Evolutionary conservation across 2,888 invertebrate species (phyloP), one percentile per base, ranked within the genome.

Genomic region (Meloe dianella): DNA sequence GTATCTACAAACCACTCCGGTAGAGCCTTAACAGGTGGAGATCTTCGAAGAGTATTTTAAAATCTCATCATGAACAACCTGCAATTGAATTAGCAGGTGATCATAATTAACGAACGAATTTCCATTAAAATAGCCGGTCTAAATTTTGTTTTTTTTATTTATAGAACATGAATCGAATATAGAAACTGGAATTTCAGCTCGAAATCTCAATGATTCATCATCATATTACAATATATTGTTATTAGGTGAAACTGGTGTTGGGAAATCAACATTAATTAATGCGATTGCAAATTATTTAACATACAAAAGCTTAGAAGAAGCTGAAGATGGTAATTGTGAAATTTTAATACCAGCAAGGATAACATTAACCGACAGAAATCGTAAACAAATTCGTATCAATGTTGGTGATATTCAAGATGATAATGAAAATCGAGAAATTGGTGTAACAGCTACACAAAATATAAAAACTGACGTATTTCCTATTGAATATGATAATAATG

Each of bases 221-320:
- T n/a, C n/a, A n/a, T n/a, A n/a, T n/a, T n/a, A n/a, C 7, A 79
- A 79, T 59, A 77, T 79, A 35, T 68, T 79, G n/a, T 64, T 79
- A 8, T 58, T 79, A 17, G 79, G 79, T 3, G 77, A 77, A 71
- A 78, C 77, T 6, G 79, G 79, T 17, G 75, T 78, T 24, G 79
- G 79, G 38, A 79, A 79, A 71, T 79, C 79, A 1, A 79, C 79
- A 0, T 79, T 79, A 57, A 78, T 79, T 30, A 79, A 79, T 65
- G 66, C 77, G 2, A 72, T 79, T 57, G 73, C 72, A 1, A 78
- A 79, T 66, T 79, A 79, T 61, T 57, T 79, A 8, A 67, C 67
- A 27, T 63, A 62, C 58, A 60, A 71, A n/a, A 67, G 66, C 2
- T 65, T 75, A 56, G 66, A 72, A 41, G 56, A 67, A 41, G 73